Evolutionary conservation across 2,888 invertebrate species (phyloP).

Genomic region (Mimachlamys varia): DNA sequence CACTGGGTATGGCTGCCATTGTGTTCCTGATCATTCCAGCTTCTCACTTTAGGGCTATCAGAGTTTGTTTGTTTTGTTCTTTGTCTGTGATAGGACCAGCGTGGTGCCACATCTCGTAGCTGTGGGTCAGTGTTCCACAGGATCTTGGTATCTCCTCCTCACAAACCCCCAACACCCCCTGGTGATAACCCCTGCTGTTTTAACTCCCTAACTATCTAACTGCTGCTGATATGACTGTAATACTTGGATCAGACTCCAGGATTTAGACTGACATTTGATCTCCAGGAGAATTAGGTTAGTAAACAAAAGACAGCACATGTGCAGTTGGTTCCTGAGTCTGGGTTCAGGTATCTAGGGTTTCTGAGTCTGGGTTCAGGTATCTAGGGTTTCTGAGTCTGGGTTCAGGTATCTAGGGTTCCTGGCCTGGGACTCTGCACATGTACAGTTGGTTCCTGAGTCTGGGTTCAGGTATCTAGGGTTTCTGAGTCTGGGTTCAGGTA

Average conservation of each 20-base stretch:
- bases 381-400: too few relatives aligned
- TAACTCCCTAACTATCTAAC: not conserved
- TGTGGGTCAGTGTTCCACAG: slow-evolving; percentile 22
- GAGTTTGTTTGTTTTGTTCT: not conserved
- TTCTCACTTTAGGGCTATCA: not conserved
- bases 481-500: too few relatives aligned
- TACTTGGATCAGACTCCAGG: not conserved
- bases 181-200: not conserved
- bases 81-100: not conserved
- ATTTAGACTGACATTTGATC: not conserved
- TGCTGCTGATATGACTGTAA: not conserved
- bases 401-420: too few relatives aligned
- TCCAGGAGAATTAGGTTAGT: not conserved
- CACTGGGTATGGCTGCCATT: too few relatives aligned
- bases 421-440: too few relatives aligned
- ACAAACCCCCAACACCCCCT: not conserved
- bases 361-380: not conserved
- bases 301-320: not conserved
- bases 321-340: not conserved
- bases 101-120: not conserved
- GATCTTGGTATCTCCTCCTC: not conserved
- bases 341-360: not conserved
- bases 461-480: too few relatives aligned
- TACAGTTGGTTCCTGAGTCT: too few relatives aligned
- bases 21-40: too few relatives aligned